These are phyloP conservation scores for Micromys minutus DNA, from an alignment of 2,113 vertebrate genomes.

Conservation along the genomic window DNA sequence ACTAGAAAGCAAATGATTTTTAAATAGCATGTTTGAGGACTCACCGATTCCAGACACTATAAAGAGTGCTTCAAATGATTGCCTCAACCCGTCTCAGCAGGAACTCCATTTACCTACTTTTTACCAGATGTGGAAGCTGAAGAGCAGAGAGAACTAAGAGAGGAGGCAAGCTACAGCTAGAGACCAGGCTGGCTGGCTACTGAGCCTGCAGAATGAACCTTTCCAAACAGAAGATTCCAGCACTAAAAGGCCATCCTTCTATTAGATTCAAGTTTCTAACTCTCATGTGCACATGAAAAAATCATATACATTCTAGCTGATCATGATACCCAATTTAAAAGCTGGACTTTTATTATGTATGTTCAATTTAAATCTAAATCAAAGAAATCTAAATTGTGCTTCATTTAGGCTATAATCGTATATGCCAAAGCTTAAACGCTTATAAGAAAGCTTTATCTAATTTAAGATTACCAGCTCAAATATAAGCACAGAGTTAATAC, in stretches of 20 bases:
- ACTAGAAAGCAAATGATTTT: background rate
- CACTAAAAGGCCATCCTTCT: background rate
- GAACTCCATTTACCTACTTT: background rate
- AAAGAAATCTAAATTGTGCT: slow-evolving; percentile 71
- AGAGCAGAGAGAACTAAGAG: background rate
- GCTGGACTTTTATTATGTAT: slow-evolving; percentile 40
- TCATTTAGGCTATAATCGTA: slow-evolving; percentile 71
- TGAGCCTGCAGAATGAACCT: background rate
- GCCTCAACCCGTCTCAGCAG: background rate
- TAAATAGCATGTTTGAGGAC: background rate
- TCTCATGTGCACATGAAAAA: slow-evolving; percentile 45
- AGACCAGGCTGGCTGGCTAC: background rate
- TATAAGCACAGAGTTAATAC: slow-evolving; percentile 67
- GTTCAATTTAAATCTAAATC: slow-evolving; percentile 69
- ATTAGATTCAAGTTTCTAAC: background rate
- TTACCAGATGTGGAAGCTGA: slow-evolving; percentile 37
- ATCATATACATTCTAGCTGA: background rate
- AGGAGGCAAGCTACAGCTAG: background rate
- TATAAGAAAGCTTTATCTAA: slow-evolving; percentile 72
- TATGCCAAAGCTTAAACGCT: slow-evolving; percentile 72
- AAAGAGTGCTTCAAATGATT: background rate
- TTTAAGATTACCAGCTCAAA: slow-evolving; percentile 71
- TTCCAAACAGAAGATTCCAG: background rate
- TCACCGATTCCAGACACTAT: background rate
- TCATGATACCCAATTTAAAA: slow-evolving; percentile 58